These are phyloP conservation scores for Galbula dea DNA, from an alignment of 2,113 vertebrate genomes.

Conservation along the genomic window DNA sequence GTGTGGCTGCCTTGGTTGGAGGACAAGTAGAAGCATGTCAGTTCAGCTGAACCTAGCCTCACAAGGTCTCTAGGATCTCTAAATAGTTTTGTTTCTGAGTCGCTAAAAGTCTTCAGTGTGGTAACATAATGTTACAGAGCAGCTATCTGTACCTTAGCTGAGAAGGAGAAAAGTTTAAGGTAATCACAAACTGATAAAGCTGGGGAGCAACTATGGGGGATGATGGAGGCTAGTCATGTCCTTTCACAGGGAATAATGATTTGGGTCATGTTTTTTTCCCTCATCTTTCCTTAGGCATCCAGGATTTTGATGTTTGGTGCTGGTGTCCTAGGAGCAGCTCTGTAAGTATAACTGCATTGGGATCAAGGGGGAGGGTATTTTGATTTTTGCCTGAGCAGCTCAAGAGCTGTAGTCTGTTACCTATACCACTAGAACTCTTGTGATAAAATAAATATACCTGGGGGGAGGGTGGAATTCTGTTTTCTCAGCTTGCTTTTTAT, in stretches of 20 bases:
- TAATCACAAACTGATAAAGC: background rate
- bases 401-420: background rate
- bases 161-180: background rate
- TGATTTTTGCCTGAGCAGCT: background rate
- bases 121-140: background rate
- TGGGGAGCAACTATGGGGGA: background rate
- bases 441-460: background rate
- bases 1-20: background rate
- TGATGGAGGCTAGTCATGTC: rapidly evolving
- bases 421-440: background rate
- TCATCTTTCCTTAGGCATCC: background rate
- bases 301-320: background rate
- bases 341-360: rapidly evolving
- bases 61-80: background rate
- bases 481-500: background rate
- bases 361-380: background rate
- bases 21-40: background rate
- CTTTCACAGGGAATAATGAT: background rate
- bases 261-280: background rate
- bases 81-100: background rate
- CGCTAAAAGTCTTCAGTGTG: background rate
- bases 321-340: background rate
- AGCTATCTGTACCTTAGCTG: background rate
- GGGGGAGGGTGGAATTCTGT: background rate
- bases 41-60: background rate